Conservation (phyloP, 2,113 vertebrate species). For the Ptilorrhoa leucosticta region DNA sequence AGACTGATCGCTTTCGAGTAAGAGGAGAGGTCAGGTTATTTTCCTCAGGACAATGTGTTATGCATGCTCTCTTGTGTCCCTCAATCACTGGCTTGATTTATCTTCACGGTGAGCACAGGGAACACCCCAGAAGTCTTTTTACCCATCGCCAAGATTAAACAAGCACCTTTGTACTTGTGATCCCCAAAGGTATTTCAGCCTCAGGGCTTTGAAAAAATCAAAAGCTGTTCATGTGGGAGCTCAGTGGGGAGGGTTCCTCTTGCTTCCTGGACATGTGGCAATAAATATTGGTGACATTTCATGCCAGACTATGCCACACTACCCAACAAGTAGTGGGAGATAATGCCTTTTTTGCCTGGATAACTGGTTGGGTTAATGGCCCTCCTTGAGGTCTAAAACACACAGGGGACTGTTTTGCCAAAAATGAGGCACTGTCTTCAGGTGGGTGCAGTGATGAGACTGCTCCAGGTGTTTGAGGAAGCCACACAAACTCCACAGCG, state of each 20-base stretch:
- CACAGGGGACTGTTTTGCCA: neutral
- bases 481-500: neutral
- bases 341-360: neutral
- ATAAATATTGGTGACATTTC: neutral
- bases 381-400: neutral
- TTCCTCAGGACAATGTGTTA: neutral
- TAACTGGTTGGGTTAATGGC: neutral
- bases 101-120: neutral
- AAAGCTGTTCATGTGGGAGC: neutral
- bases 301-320: neutral
- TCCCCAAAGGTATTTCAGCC: neutral
- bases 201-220: neutral
- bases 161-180: neutral
- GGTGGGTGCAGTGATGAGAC: neutral
- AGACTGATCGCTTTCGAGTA: neutral
- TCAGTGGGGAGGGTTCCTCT: neutral
- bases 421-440: neutral
- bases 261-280: neutral
- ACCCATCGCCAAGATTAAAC: neutral
- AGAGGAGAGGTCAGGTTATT: neutral
- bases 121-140: neutral
- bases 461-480: neutral
- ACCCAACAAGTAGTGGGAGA: neutral
- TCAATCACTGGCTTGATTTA: neutral
- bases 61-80: fast-evolving